Evolutionary conservation across 2,113 vertebrate species (phyloP), one percentile per base, ranked within the genome.

Genomic region (Haemorhous mexicanus): DNA sequence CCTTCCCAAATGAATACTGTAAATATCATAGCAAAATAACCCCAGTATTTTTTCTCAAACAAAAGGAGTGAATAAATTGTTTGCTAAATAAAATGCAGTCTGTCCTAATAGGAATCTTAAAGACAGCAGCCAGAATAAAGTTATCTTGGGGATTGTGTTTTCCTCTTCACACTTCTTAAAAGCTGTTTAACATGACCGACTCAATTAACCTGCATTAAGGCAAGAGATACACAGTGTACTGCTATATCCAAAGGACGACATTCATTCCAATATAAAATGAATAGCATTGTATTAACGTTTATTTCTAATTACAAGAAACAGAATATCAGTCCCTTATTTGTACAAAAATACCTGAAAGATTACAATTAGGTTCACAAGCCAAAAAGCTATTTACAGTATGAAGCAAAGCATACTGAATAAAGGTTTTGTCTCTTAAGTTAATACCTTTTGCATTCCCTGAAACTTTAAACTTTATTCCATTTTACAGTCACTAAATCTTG

Each of bases 331-430:
- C 99, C 98, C 98, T 99, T 98, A 98, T 98, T 99, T 98, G 98
- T 99, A 99, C 99, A 99, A 99, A 99, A 99, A 99, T 99, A 99
- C 98, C 98, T 98, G 98, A 99, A 99, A 98, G 98, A 98, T 99
- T 99, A 99, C 98, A 99, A 98, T 98, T 99, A 98, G 98, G 98
- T 98, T 98, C 98, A 98, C 98, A 98, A 99, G 98, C 98, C 98
- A 97, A 98, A 98, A 98, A 98, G 97, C 98, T 98, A 99, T 99
- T 97, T 99, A 99, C 99, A 99, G 94, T 98, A 98, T 97, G 97
- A 98, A 99, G 98, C 98, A 98, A 98, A 98, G 98, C 98, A 99
- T 98, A 98, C 97, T 97, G 97, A 98, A 97, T 96, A 98, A 98
- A 98, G 97, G 97, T 98, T 98, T 96, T 98, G 97, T 98, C 98